phyloP scores from a whole-genome alignment of 2,888 invertebrate genomes.

The Brachypalpus laphriformis region DNA sequence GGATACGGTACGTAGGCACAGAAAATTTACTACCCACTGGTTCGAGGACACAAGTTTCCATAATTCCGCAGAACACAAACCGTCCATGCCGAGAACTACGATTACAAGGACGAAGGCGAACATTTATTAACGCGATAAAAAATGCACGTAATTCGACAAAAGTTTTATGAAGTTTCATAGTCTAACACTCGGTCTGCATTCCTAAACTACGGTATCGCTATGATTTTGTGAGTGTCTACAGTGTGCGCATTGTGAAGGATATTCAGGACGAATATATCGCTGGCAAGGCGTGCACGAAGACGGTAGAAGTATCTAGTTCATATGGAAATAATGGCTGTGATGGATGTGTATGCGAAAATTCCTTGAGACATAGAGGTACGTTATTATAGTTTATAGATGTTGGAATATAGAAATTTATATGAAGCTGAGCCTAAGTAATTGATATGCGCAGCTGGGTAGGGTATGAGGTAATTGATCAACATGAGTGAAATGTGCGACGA shows the following conservation, averaged over 20 bases:
- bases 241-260: not conserved
- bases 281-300: not conserved
- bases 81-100: constrained; percentile 24
- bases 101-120: constrained; percentile 12
- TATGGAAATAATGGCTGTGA: not conserved
- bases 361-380: constrained; percentile 6
- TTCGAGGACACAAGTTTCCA: constrained; percentile 33
- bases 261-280: not conserved
- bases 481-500: constrained; percentile 13
- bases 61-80: constrained; percentile 35
- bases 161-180: constrained; percentile 61
- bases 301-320: not conserved
- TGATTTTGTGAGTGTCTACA: not conserved
- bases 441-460: not conserved
- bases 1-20: constrained; percentile 33
- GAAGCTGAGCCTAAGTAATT: constrained; percentile 24
- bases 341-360: not conserved
- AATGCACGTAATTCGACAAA: constrained; percentile 63
- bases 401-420: constrained; percentile 37
- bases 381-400: constrained; percentile 26
- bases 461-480: constrained; percentile 30
- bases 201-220: constrained; percentile 11
- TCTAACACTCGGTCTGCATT: constrained; percentile 33
- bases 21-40: constrained; percentile 16
- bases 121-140: constrained; percentile 57